Evolutionary conservation across 2,113 vertebrate species (phyloP).

Genomic region (Ciconia maguari): DNA sequence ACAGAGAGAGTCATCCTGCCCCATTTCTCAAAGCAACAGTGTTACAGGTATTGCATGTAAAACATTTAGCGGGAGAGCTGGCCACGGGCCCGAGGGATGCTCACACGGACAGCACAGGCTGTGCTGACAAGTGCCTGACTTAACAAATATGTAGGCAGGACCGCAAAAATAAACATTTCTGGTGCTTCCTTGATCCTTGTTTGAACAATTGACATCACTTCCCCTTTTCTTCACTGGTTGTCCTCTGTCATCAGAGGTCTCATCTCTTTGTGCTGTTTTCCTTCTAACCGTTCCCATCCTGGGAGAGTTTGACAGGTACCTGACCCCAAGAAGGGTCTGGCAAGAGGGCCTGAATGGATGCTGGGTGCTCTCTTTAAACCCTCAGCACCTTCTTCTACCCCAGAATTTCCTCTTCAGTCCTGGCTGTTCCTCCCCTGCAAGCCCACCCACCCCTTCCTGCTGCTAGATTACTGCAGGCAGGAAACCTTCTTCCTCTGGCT

Average conservation of each 20-base stretch:
- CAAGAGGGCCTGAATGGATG: background rate
- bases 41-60: background rate
- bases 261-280: background rate
- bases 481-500: background rate
- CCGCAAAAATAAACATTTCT: background rate
- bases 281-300: background rate
- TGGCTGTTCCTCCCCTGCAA: background rate
- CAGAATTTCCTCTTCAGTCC: background rate
- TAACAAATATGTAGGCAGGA: background rate
- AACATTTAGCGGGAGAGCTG: background rate
- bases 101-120: background rate
- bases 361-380: background rate
- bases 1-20: background rate
- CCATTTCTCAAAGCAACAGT: background rate
- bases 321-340: background rate
- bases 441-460: accelerated
- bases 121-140: background rate
- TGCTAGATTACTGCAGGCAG: background rate
- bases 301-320: background rate
- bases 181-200: background rate
- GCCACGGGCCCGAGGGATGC: background rate
- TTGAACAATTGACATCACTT: background rate
- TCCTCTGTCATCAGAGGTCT: background rate
- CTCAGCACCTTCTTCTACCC: background rate
- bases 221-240: background rate